Conservation (phyloP, 2,113 vertebrate species). For the Bucco capensis region DNA sequence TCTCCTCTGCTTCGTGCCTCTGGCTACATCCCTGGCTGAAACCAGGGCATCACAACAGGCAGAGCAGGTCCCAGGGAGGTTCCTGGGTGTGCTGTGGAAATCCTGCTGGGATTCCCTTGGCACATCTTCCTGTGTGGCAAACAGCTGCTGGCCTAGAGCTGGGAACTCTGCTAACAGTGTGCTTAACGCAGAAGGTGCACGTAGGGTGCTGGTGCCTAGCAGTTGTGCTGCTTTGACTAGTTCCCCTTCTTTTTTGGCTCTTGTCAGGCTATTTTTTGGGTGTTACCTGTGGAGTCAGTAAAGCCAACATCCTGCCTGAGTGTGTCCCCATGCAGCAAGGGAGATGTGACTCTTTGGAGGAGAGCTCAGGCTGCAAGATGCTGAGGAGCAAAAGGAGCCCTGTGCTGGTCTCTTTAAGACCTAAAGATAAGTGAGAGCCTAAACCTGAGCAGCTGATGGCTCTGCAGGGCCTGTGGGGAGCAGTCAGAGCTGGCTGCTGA, state of each 20-base stretch:
- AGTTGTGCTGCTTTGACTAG: not conserved
- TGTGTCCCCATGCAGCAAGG: not conserved
- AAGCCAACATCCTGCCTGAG: not conserved
- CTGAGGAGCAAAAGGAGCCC: not conserved
- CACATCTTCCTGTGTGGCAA: not conserved
- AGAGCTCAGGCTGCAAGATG: not conserved
- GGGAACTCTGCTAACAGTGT: not conserved
- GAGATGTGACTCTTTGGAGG: not conserved
- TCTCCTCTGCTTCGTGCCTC: not conserved
- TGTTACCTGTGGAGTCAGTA: not conserved
- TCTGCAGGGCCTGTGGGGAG: not conserved
- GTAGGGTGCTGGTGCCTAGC: not conserved
- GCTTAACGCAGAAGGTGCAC: not conserved
- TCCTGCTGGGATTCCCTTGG: not conserved
- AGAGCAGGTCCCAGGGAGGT: too few relatives aligned
- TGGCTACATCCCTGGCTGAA: not conserved
- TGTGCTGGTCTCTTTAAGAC: not conserved
- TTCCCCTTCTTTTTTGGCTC: not conserved
- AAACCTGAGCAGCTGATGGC: not conserved
- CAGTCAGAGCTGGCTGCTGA: slow-evolving; percentile 36
- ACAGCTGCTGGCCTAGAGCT: not conserved
- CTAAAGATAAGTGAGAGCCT: slow-evolving; percentile 2
- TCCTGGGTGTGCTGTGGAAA: not conserved
- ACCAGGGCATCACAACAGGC: too few relatives aligned
- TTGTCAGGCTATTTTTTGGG: not conserved